A percentile compares a stretch with the other conserved stretches of the same genome.
phyloP scores from a whole-genome alignment of 2,113 vertebrate species.

The Atherinomorus stipes region DNA sequence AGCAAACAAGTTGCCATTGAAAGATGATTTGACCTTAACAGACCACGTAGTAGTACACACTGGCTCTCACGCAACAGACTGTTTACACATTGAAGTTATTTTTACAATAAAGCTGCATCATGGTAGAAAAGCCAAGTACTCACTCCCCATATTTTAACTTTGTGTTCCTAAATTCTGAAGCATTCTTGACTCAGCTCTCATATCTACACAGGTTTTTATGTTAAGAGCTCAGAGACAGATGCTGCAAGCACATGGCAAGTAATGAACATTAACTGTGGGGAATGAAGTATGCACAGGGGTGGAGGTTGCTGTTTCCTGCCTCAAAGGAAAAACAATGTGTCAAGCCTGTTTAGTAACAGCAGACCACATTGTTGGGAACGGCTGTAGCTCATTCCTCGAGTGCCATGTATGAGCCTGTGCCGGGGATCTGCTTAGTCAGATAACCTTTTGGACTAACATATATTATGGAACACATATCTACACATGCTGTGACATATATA shows the following conservation, averaged over 20 bases:
- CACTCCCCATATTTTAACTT: not conserved
- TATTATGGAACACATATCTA: not conserved
- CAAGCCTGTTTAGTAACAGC: not conserved
- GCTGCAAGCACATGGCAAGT: not conserved
- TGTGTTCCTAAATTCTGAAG: not conserved
- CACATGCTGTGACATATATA: not conserved
- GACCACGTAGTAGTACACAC: not conserved
- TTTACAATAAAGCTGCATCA: not conserved
- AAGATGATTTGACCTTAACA: conserved; percentile 1
- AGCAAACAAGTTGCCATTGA: conserved; percentile 1
- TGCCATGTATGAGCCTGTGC: not conserved
- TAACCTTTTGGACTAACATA: not conserved
- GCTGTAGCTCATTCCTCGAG: not conserved
- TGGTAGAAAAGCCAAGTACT: not conserved
- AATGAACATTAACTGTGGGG: not conserved
- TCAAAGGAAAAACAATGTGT: not conserved
- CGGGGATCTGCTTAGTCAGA: not conserved
- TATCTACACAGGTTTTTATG: not conserved
- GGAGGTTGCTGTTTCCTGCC: not conserved
- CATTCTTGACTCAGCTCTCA: not conserved
- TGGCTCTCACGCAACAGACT: not conserved
- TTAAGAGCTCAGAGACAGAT: not conserved
- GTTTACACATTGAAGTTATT: not conserved
- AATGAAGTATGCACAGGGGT: not conserved
- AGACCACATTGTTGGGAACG: not conserved